phyloP scores from a whole-genome alignment of 2,888 invertebrate genomes.

The Drosophila antonietae region DNA sequence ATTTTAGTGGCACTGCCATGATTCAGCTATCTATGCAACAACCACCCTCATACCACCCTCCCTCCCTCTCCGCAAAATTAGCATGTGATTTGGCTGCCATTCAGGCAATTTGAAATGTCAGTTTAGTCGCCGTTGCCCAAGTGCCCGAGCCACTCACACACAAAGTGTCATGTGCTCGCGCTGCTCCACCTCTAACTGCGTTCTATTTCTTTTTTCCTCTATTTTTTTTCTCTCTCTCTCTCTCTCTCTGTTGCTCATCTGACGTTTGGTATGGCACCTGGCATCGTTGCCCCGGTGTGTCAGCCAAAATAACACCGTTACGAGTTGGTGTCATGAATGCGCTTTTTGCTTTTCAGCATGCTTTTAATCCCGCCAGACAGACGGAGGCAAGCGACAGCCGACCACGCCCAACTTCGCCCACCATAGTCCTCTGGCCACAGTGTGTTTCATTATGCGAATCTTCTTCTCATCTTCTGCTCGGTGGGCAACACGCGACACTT shows the following conservation, averaged over 20 bases:
- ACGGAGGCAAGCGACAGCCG: slow-evolving; percentile 22
- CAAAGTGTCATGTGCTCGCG: slow-evolving; percentile 51
- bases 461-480: slow-evolving; percentile 6
- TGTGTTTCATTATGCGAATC: slow-evolving; percentile 43
- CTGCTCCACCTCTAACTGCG: slow-evolving; percentile 22
- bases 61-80: slow-evolving; percentile 46
- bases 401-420: not conserved
- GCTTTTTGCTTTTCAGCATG: slow-evolving; percentile 47
- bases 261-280: slow-evolving; percentile 45
- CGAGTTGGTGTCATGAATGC: slow-evolving; percentile 48
- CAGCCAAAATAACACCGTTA: slow-evolving; percentile 14
- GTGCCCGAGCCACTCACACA: slow-evolving; percentile 32
- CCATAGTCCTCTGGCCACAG: not conserved
- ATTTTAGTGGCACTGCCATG: slow-evolving; percentile 63
- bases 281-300: slow-evolving; percentile 15
- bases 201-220: not conserved
- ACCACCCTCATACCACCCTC: not conserved
- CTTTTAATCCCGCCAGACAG: slow-evolving; percentile 53
- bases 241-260: not conserved
- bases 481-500: slow-evolving; percentile 36
- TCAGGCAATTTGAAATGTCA: slow-evolving; percentile 66
- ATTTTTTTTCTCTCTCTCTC: not conserved
- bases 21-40: slow-evolving; percentile 49
- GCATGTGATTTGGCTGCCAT: slow-evolving; percentile 72
- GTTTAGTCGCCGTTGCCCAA: slow-evolving; percentile 46